Base-by-base conservation (phyloP, 2,113 vertebrate species). In the Salvelinus fontinalis region DNA sequence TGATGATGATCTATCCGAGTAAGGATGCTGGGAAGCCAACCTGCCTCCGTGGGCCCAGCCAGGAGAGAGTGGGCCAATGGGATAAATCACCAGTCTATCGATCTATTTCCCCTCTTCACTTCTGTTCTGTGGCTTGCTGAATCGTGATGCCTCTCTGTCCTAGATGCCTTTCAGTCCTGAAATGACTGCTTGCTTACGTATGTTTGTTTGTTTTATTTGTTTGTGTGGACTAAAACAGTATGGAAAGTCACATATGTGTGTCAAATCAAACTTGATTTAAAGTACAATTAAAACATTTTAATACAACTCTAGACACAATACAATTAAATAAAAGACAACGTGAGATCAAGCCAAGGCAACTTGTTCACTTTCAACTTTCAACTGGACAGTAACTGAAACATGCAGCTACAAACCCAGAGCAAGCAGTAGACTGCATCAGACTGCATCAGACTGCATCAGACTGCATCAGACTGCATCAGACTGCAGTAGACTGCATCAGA, bases 1-100 rank as follows among this genome's bases (percentile, higher is more conserved):
- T 76, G 83, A 83, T 83, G 84, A 84, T 89, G 87, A 91, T 89
- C 86, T 85, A 5, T 73, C 67, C 60, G 71, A 64, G 39, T 44
- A 44, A 44, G 73, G 71, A 84, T 71, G 31, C 59, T 73, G 54
- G 34, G 39, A 51, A 20, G 78, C 62, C 57, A 73, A 77, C 75
- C 75, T 74, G 77, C 74, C 80, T 66, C 69, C 75, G 74, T 84
- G 77, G 76, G 80, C 81, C 54, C 9, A 44, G 39, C 9, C 39
- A 44, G 39, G 39, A 59, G 76, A 60, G 74, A 51, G n/a, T 31
- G 60, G 67, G 71, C 48, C 39, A 77, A 57, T 54, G 18, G 82
- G 74, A 83, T 82, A 80, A 85, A 87, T 85, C 80, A 62, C 59
- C 20, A 22, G 59, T 62, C n/a, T 8, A 62, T 62, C 8, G 14